Evolutionary conservation across 35 echinoderm and acorn worm species (phyloP), one percentile per base, ranked within the genome.

Genomic region (Holothuria glaberrima): DNA sequence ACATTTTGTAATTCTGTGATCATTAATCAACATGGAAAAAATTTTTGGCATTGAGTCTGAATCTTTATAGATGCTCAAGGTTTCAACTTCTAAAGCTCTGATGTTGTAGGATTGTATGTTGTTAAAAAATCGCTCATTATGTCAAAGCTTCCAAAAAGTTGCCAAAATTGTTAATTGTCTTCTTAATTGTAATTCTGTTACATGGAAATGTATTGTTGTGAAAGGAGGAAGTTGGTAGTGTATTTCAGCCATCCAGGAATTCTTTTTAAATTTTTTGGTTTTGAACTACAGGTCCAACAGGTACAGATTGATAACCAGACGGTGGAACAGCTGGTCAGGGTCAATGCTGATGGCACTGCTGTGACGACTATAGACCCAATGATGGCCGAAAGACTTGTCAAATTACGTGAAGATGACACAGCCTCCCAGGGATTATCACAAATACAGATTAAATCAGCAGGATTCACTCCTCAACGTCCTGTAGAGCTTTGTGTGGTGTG

Each of bases 401-500:
- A 93, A 44, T 58, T 93, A 45, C 62, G 91, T 26, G 83, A 97
- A 60, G 92, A 97, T 33, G 97, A 99, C 10, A 36, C 48, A 5
- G 56, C 71, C 28, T 62, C 48, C 44, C 84, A 88, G 76, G 89
- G 89, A 19, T 31, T 91, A 32, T 44, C 76, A 29, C 88, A 90
- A 56, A 71, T 94, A 65, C 92, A 97, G 85, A 77, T 92, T 4
- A 92, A 87, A 45, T 82, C 82, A 10, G 50, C 50, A 54, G 86
- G 82, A 22, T 71, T 87, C 13, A 69, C 82, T 13, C 82, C 85
- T 27, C 74, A 77, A 18, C 62, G 93, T 30, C 97, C 97, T 21
- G 86, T 99, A 46, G 97, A 99, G 76, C 80, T 93, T 9, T 99
- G 97, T 62, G 94, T 95, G 64, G 97, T 99, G 17, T 99, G 97